A percentile compares a stretch with the other conserved stretches of the same genome.
These are phyloP conservation scores for Ladona fulva DNA, from an alignment of 1,140 invertebrate genomes.

Conservation along the genomic window DNA sequence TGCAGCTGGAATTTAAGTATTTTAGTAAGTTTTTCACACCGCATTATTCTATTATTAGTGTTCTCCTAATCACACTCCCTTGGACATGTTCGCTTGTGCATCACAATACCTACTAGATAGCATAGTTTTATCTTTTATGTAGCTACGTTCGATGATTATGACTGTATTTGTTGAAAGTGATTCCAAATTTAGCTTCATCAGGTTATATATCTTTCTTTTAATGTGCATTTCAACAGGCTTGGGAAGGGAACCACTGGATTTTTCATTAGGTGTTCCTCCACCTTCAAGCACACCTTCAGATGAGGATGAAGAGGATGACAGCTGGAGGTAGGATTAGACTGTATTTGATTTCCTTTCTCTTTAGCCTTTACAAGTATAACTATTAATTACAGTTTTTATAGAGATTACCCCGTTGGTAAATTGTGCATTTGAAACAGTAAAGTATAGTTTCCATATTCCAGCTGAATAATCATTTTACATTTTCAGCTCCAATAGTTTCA, in stretches of 20 bases:
- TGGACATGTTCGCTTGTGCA: slow-evolving; percentile 3
- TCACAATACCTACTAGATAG: not conserved
- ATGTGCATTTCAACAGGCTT: not conserved
- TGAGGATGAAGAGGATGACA: slow-evolving; percentile 38
- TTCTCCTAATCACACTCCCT: not conserved
- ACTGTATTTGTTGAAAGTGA: not conserved
- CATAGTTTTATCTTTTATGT: not conserved
- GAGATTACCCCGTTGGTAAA: too few relatives aligned
- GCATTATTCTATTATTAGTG: not conserved
- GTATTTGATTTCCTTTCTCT: not conserved
- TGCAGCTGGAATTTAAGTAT: not conserved
- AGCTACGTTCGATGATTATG: not conserved
- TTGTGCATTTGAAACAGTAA: too few relatives aligned
- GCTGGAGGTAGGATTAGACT: slow-evolving; percentile 34
- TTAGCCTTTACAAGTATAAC: too few relatives aligned
- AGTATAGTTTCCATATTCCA: too few relatives aligned
- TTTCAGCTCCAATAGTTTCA: too few relatives aligned
- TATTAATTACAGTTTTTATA: too few relatives aligned
- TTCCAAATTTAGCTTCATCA: not conserved
- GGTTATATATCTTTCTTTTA: not conserved
- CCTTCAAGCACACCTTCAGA: not conserved
- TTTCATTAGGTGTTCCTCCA: not conserved
- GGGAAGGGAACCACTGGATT: not conserved
- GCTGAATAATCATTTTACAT: too few relatives aligned
- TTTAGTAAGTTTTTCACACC: not conserved